phyloP scores from a whole-genome alignment of 2,797 vertebrate genomes.

The Ispidina picta region DNA sequence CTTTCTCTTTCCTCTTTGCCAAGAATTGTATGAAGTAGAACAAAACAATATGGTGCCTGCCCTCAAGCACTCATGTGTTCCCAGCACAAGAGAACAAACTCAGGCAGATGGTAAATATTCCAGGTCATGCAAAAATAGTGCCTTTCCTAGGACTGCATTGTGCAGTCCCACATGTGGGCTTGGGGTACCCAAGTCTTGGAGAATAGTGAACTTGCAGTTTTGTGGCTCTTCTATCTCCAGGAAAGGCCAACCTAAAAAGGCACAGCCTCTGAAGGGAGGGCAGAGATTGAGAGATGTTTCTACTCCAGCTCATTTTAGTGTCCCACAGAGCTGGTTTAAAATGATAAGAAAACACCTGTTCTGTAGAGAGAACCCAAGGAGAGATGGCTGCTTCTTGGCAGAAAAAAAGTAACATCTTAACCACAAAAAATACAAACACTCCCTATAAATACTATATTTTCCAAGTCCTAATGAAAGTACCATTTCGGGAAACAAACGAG shows the following conservation, averaged over 20 bases:
- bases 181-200: background rate
- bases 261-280: background rate
- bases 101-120: background rate
- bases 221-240: background rate
- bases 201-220: background rate
- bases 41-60: conserved; percentile 9
- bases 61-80: background rate
- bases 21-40: conserved; percentile 26
- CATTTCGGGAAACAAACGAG: background rate
- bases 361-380: background rate
- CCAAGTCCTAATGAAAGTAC: background rate
- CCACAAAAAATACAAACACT: background rate
- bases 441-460: accelerated
- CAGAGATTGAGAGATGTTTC: background rate
- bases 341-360: background rate
- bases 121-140: background rate
- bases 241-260: background rate
- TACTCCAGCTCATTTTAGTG: background rate
- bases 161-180: accelerated
- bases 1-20: conserved; percentile 6
- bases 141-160: background rate
- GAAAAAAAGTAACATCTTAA: background rate
- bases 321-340: background rate
- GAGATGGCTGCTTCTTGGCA: background rate
- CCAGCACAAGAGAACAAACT: background rate